Evolutionary conservation across 2,888 invertebrate genomes (phyloP).

Genomic region (Alsophila aescularia): DNA sequence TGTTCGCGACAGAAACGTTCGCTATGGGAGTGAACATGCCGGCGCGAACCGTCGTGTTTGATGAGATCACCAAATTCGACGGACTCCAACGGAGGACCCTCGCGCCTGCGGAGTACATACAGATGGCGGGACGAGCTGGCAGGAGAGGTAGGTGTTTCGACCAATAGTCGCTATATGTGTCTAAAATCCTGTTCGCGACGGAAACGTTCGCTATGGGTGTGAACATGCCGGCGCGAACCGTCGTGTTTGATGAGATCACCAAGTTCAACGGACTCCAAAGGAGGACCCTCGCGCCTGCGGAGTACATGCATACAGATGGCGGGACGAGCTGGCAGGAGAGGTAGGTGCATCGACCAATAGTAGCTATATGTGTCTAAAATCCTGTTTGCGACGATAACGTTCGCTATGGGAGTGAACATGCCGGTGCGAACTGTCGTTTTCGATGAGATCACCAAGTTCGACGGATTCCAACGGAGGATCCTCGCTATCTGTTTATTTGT

Average conservation of each 20-base stretch:
- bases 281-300: slow-evolving; percentile 93
- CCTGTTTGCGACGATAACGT: slow-evolving; percentile 99
- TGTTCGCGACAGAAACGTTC: slow-evolving; percentile 99
- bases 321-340: slow-evolving; percentile 97
- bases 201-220: slow-evolving; percentile 99
- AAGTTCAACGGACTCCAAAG: slow-evolving; percentile 95
- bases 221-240: slow-evolving; percentile 99
- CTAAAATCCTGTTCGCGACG: no score
- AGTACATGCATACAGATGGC: slow-evolving; percentile 99
- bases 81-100: slow-evolving; percentile 91
- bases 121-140: slow-evolving; percentile 99
- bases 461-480: slow-evolving; percentile 91
- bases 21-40: slow-evolving; percentile 99
- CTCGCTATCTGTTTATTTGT: no score
- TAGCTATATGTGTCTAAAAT: no score
- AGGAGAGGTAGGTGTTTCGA: slow-evolving; percentile 88
- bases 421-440: slow-evolving; percentile 99
- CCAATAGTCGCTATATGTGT: no score
- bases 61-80: slow-evolving; percentile 95
- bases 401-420: slow-evolving; percentile 99
- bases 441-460: slow-evolving; percentile 95
- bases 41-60: slow-evolving; percentile 98
- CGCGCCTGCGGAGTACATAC: slow-evolving; percentile 96
- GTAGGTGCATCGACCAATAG: slow-evolving; percentile 67
- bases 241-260: slow-evolving; percentile 95